Base-by-base conservation (phyloP, 2,888 invertebrate species). In the Drymonia ruficornis region DNA sequence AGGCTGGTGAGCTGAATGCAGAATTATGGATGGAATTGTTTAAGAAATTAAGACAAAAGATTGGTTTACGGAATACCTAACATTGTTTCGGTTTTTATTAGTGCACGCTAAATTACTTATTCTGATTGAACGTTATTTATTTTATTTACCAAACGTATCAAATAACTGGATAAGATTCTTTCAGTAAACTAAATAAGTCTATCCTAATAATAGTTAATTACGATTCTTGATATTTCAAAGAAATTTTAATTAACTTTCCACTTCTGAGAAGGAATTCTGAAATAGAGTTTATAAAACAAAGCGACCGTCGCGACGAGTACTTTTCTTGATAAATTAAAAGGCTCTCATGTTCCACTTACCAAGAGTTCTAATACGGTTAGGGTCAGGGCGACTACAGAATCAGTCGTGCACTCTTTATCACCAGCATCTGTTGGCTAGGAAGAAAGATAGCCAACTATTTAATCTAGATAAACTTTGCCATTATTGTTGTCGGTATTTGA, bases 401-500 rank as follows among this genome's bases (percentile, higher is more conserved):
- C 79, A 74, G 81, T 84, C 83, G 84, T 83, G 86, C 81, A 73
- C 74, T 56, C 73, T 74, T 76, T 83, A 83, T 81, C 81, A 75
- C 70, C 61, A 73, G 60, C 68, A 83, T 83, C 83, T 77, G 67
- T 60, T 76, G 70, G 67, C 65, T 65, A 61, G 63, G 61, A 68
- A 76, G 71, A 72, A 67, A 77, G 79, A 86, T 83, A 73, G 74
- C 72, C 71, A 76, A 74, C 74, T 67, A 65, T 70, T 71, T 68
- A 62, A 78, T 79, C 74, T 53, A 67, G 86, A 87, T 88, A 85
- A 84, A 84, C 86, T 81, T 77, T 80, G 76, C 72, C 79, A 71
- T 70, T 69, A 50, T 67, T 70, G 67, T 73, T 68, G 67, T 73
- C 74, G 66, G 52, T 57, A 49, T 60, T 59, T 62, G 70, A 46